Conservation (phyloP, 2,888 invertebrate species). For the Nephrotoma flavescens region DNA sequence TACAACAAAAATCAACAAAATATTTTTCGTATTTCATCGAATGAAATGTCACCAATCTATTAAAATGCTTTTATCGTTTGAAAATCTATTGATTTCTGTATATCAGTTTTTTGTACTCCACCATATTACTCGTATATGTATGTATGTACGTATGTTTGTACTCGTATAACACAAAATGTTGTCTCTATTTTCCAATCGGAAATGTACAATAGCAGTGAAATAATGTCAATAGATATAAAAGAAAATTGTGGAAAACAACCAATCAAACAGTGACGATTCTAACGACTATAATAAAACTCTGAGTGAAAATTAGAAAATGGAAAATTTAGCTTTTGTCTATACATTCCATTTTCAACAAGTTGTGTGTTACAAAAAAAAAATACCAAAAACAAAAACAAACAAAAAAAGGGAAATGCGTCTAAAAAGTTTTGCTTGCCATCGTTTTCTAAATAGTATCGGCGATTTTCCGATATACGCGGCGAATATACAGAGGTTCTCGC, state of each 20-base stretch:
- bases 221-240: neutral
- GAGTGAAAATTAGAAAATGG: neutral
- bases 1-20: no score
- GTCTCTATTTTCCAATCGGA: neutral
- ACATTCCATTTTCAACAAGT: neutral
- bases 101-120: no score
- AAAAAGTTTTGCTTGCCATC: neutral
- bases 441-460: neutral
- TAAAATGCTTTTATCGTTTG: no score
- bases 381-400: neutral
- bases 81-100: no score
- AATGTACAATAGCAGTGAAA: neutral
- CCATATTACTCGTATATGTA: no score
- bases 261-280: neutral
- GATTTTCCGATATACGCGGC: neutral
- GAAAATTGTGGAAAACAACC: neutral
- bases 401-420: neutral
- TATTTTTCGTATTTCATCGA: no score
- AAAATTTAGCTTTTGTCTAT: neutral
- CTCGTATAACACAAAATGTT: no score
- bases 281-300: neutral
- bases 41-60: no score
- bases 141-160: no score
- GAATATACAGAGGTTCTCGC: neutral
- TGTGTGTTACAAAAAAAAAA: neutral